Conservation (phyloP, 2,113 vertebrate species). For the Myrmecobius fasciatus region DNA sequence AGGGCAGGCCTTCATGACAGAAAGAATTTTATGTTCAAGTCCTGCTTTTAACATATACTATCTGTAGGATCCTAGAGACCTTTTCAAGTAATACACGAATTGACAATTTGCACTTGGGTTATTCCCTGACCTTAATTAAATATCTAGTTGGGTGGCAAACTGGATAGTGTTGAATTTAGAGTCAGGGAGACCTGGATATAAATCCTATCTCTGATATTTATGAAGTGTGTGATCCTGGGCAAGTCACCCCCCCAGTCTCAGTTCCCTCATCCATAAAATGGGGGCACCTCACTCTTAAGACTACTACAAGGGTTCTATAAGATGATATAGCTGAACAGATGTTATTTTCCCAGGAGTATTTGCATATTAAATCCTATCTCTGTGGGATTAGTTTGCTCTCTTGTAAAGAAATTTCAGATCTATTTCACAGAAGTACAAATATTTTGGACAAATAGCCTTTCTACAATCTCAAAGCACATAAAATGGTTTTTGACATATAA, state of each 20-base stretch:
- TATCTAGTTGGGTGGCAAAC: neutral
- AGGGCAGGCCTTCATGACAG: neutral
- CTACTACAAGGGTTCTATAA: neutral
- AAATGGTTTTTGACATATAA: neutral
- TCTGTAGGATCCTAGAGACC: neutral
- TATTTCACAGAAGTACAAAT: neutral
- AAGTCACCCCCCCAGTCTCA: neutral
- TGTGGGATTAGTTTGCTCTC: neutral
- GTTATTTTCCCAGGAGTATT: neutral
- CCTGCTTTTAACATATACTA: neutral
- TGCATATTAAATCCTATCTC: neutral
- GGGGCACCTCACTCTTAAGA: neutral
- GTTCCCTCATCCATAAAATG: neutral
- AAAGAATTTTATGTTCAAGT: neutral
- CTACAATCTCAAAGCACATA: neutral
- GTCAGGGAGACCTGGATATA: neutral
- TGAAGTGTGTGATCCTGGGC: neutral
- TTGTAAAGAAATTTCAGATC: constrained; percentile 7
- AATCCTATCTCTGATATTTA: neutral
- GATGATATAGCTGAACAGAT: neutral
- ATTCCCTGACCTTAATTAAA: neutral
- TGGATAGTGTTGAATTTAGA: neutral
- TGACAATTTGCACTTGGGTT: neutral
- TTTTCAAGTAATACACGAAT: neutral
- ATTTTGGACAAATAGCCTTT: constrained; percentile 2